These are phyloP conservation scores for Griposia aprilina DNA, from an alignment of 2,888 invertebrate species.

Conservation along the genomic window DNA sequence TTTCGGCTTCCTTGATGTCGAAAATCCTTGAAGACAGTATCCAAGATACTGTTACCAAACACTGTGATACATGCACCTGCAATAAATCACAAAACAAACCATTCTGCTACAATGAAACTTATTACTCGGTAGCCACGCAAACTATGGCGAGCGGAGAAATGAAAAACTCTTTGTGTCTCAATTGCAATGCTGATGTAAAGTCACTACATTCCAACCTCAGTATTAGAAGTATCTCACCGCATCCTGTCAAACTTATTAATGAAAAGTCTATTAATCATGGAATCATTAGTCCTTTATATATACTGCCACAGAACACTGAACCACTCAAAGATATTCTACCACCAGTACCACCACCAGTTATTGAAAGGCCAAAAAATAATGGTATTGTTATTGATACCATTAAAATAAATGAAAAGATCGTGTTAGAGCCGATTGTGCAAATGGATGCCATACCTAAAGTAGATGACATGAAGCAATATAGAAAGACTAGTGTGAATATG, in stretches of 20 bases:
- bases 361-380: conserved; percentile 72
- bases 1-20: conserved; percentile 97
- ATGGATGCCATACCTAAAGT: conserved; percentile 72
- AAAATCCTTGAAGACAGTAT: conserved; percentile 97
- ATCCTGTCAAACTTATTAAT: conserved; percentile 80
- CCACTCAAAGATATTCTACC: conserved; percentile 66
- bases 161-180: conserved; percentile 90
- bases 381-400: conserved; percentile 71
- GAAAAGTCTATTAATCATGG: conserved; percentile 77
- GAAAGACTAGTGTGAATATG: conserved; percentile 79
- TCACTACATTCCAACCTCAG: conserved; percentile 85
- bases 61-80: conserved; percentile 96
- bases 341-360: conserved; percentile 59
- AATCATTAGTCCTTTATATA: conserved; percentile 79
- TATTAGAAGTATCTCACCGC: conserved; percentile 83
- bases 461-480: conserved; percentile 76
- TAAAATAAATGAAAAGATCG: conserved; percentile 72
- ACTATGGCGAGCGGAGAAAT: conserved; percentile 88
- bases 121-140: conserved; percentile 92
- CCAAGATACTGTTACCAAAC: conserved; percentile 94
- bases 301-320: conserved; percentile 79
- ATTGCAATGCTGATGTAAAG: conserved; percentile 91
- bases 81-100: conserved; percentile 89
- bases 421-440: conserved; percentile 69
- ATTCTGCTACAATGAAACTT: conserved; percentile 89